Evolutionary conservation across 2,797 vertebrate genomes (phyloP).

Genomic region (Malurus splendens): DNA sequence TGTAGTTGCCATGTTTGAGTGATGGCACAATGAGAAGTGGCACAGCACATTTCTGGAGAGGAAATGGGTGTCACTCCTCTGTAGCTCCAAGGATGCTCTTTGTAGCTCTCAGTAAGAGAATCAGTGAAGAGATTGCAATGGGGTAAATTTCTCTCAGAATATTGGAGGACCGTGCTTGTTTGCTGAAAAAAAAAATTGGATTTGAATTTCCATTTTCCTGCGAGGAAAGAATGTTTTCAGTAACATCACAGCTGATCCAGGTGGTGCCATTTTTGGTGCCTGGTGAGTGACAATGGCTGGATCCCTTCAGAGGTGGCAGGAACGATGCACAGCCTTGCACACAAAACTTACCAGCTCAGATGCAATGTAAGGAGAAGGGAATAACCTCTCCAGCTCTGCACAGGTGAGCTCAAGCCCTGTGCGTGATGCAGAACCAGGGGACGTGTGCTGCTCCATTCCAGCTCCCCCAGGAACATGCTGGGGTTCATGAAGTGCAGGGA

Average conservation of each 20-base stretch:
- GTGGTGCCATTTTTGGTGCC: neutral
- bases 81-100: neutral
- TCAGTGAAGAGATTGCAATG: neutral
- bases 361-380: neutral
- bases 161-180: neutral
- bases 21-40: too few relatives aligned
- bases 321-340: neutral
- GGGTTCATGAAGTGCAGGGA: neutral
- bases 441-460: fast-evolving
- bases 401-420: fast-evolving
- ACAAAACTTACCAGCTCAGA: neutral
- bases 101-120: fast-evolving
- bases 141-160: neutral
- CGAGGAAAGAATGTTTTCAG: neutral
- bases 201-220: neutral
- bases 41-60: neutral
- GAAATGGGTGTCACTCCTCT: neutral
- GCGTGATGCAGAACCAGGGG: neutral
- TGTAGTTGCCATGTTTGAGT: neutral
- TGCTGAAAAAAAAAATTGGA: neutral
- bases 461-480: fast-evolving
- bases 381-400: neutral
- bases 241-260: neutral
- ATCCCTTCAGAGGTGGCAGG: neutral
- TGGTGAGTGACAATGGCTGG: neutral